Evolutionary conservation across 1,140 invertebrate species (phyloP), one percentile per base, ranked within the genome.

Genomic region (Lasioglossum albipes): DNA sequence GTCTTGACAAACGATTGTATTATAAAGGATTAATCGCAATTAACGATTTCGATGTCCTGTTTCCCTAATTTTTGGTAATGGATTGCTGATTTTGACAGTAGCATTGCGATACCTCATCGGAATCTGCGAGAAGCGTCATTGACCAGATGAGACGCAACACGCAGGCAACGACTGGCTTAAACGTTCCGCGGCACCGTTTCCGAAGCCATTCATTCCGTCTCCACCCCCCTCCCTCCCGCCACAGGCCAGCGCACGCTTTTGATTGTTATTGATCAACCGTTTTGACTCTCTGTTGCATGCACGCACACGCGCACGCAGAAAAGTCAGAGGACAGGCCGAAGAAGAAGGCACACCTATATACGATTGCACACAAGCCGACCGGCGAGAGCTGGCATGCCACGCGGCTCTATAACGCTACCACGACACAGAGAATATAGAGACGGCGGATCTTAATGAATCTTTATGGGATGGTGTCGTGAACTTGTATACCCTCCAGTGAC

Each of bases 401-500:
- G 84, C 83, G 79, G 89, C 88, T 90, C 88, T 89, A 93, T 92
- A 93, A 92, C 92, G 91, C 91, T 91, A 89, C 89, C 90, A 92
- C 91, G 91, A 90, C 89, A 90, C 78, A 91, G 84, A 85, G 84
- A 89, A 91, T 91, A 92, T 90, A 92, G 90, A 91, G 90, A 91
- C 90, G 91, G 84, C 89, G 84, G 89, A 91, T 84, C 90, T 92
- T 93, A 93, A 93, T 93, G 93, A 93, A 93, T 93, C 92, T 93
- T 93, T 93, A 93, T 93, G 92, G 91, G 90, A 92, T 91, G 91
- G 90, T 93, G 92, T 92, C 90, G 92, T 93, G 92, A 93, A 93
- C 92, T 93, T 93, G 92, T 92, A 91, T 92, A 93, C 91, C 92
- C 91, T 91, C 86, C 88, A 90, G 90, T 92, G 91, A 93, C 91